Conservation (phyloP, 2,797 vertebrate genomes). For the Oceanodroma leucorhoa region DNA sequence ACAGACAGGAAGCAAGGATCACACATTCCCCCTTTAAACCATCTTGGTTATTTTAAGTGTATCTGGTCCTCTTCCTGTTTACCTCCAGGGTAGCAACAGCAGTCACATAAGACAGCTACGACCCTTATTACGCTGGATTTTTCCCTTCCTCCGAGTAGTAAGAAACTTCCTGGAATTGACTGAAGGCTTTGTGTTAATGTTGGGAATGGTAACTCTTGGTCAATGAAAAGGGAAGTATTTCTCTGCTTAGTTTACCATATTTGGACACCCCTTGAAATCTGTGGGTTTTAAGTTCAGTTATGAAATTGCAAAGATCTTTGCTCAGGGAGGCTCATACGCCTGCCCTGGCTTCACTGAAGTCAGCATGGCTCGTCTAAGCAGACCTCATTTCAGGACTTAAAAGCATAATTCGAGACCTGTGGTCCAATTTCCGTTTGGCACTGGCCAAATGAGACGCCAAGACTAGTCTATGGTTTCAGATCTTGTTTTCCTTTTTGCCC, state of each 20-base stretch:
- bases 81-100: not conserved
- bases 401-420: not conserved
- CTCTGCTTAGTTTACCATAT: constrained; percentile 18
- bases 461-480: not conserved
- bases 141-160: not conserved
- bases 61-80: constrained; percentile 72
- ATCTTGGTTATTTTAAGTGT: not conserved
- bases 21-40: constrained; percentile 27
- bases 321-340: not conserved
- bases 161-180: not conserved
- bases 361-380: not conserved
- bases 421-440: not conserved
- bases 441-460: not conserved
- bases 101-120: not conserved
- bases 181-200: not conserved
- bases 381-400: not conserved
- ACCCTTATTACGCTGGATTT: not conserved
- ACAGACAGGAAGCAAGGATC: constrained; percentile 45
- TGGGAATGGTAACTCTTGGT: not conserved
- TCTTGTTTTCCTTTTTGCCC: not conserved
- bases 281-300: not conserved
- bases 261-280: not conserved
- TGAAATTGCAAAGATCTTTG: not conserved
- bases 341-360: not conserved
- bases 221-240: not conserved